Evolutionary conservation across 2,888 invertebrate genomes (phyloP).

Genomic region (Cataglyphis albicans): DNA sequence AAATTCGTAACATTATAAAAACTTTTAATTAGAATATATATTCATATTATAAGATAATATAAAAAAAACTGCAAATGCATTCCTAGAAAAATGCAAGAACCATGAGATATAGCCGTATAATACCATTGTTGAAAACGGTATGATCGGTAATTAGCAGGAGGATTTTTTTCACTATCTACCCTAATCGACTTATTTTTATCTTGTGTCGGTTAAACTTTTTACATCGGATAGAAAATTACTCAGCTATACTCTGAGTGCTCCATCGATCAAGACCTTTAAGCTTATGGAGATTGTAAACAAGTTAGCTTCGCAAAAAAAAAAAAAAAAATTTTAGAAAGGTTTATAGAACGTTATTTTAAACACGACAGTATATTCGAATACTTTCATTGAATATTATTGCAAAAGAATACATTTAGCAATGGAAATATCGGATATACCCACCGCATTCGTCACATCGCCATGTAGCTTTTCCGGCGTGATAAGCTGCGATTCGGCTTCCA

Average conservation of each 20-base stretch:
- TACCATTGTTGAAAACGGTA: constrained; percentile 19
- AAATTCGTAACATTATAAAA: neutral
- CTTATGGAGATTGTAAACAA: constrained; percentile 46
- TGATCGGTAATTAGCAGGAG: constrained; percentile 15
- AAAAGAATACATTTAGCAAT: constrained; percentile 1
- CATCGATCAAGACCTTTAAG: constrained; percentile 46
- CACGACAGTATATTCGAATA: neutral
- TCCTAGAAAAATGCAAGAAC: neutral
- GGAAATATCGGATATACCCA: constrained; percentile 65
- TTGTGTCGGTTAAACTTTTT: constrained; percentile 37
- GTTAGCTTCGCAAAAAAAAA: constrained; percentile 17
- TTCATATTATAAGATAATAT: neutral
- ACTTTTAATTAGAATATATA: neutral
- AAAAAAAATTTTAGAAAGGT: constrained; percentile 5
- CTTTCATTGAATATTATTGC: neutral
- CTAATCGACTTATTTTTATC: constrained; percentile 51
- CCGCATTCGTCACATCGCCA: constrained; percentile 85
- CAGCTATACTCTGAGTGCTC: constrained; percentile 15
- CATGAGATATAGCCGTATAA: neutral
- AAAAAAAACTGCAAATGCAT: neutral
- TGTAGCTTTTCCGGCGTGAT: constrained; percentile 82
- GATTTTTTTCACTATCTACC: constrained; percentile 28
- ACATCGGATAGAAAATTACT: constrained; percentile 49
- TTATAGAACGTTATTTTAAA: constrained; percentile 9
- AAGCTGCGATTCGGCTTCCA: constrained; percentile 84